Base-by-base conservation (phyloP, 2,113 vertebrate genomes). In the Calidris pygmaea region DNA sequence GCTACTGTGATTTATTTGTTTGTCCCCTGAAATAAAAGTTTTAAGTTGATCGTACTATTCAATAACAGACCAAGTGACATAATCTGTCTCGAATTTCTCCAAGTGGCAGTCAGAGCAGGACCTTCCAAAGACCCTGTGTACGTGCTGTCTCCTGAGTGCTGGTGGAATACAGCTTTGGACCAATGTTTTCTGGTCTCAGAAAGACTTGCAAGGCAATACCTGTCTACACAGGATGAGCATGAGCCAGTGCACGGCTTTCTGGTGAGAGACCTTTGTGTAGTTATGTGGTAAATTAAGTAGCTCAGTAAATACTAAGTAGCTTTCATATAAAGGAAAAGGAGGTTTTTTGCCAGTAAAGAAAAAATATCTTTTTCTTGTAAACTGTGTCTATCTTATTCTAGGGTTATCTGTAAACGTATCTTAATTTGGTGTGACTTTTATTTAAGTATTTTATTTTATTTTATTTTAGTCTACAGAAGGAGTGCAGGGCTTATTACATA, bases 91-190 rank as follows among this genome's bases (percentile, higher is more conserved):
- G 85, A 71, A 86, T 86, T 58, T 58, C 83, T 72, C 92, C 5
- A 68, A 35, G 83, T 47, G 68, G 83, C 88, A 88, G 88, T 86
- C 90, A 73, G 88, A 87, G 74, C 82, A 90, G 81, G 87, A 82
- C 78, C 92, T 82, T 16, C 14, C 30, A 29, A 24, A 43, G 82
- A 68, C 81, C 81, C 35, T 12, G 13, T 26, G 7, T 74, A 90
- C 3, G 19, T 94, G 79, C 85, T 90, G 78, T 85, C 87, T 95
- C 62, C 78, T 48, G 52, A 68, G 14, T 27, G 23, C 35, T 93
- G 48, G 27, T 58, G 50, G 16, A 43, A 27, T 41, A 26, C 10
- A 39, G 29, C 21, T 90, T 53, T n/a, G 50, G 41, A 32, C 19
- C 14, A 14, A 1, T 5, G 14, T 29, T 76, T 72, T 29, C 48